Evolutionary conservation across 2,888 invertebrate species (phyloP), one percentile per base, ranked within the genome.

Genomic region (Aethes cnicana): DNA sequence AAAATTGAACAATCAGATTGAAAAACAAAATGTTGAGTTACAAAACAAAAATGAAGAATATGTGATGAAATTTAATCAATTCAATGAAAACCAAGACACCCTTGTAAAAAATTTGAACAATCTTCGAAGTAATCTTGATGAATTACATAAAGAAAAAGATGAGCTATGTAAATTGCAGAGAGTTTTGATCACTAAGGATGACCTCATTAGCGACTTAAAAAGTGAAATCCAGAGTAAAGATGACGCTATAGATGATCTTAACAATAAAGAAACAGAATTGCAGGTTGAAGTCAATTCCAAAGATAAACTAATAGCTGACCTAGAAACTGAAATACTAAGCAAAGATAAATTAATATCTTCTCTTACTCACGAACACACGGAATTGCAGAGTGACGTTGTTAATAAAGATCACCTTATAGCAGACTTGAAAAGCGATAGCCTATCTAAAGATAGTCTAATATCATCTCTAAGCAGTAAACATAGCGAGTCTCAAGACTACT

Each of bases 241-340:
- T 8, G 2, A 12, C n/a, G n/a, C n/a, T n/a, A n/a, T n/a, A n/a
- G n/a, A n/a, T n/a, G n/a, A n/a, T n/a, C n/a, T n/a, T n/a, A n/a
- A n/a, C n/a, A n/a, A n/a, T n/a, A n/a, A n/a, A n/a, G n/a, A n/a
- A n/a, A n/a, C n/a, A n/a, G n/a, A n/a, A n/a, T n/a, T n/a, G n/a
- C n/a, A n/a, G n/a, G n/a, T n/a, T 20, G 63, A 70, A 23, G 56
- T 73, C n/a, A 50, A 36, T 42, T 25, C 44, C 9, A 82, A 81
- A 60, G 60, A 74, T 41, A 50, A 57, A 12, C 32, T 67, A n/a
- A 75, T 81, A 47, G 43, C 21, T n/a, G 8, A 11, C 4, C 18
- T 42, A 8, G 17, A 11, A 42, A 11, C 9, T 1, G 28, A 28
- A 18, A 18, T 42, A 2, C 8, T 8, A 4, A n/a, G 17, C 11